Conservation (phyloP, 2,113 vertebrate species). For the Tenrec ecaudatus region DNA sequence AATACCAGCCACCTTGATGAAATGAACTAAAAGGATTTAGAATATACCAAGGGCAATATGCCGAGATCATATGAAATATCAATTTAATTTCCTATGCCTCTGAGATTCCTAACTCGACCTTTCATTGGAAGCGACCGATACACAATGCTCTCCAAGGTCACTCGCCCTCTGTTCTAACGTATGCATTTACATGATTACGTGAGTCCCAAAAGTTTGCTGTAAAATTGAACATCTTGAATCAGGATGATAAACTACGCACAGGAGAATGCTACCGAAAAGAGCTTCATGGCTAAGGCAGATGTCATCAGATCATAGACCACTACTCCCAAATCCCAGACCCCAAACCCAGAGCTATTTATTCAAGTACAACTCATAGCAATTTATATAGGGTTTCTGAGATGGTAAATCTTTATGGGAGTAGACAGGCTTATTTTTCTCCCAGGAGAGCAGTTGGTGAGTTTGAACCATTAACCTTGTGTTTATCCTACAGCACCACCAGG, state of each 20-base stretch:
- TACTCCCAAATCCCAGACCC: no score
- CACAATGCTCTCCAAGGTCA: not conserved
- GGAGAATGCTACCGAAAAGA: not conserved
- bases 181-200: not conserved
- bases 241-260: not conserved
- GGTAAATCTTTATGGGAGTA: no score
- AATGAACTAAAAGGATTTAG: constrained; percentile 62
- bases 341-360: no score
- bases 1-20: constrained; percentile 56
- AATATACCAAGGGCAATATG: constrained; percentile 60
- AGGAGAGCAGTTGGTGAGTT: no score
- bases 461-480: no score
- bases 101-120: constrained; percentile 30
- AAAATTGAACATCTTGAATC: constrained; percentile 36
- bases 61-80: constrained; percentile 16
- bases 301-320: not conserved
- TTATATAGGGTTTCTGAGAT: no score
- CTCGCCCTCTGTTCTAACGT: constrained; percentile 22
- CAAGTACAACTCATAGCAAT: no score
- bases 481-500: no score
- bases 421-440: no score
- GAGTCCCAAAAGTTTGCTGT: constrained; percentile 23
- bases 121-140: not conserved
- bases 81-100: constrained; percentile 49
- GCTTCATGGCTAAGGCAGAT: not conserved